Conservation (phyloP, 2,888 invertebrate genomes). For the Carabus problematicus region DNA sequence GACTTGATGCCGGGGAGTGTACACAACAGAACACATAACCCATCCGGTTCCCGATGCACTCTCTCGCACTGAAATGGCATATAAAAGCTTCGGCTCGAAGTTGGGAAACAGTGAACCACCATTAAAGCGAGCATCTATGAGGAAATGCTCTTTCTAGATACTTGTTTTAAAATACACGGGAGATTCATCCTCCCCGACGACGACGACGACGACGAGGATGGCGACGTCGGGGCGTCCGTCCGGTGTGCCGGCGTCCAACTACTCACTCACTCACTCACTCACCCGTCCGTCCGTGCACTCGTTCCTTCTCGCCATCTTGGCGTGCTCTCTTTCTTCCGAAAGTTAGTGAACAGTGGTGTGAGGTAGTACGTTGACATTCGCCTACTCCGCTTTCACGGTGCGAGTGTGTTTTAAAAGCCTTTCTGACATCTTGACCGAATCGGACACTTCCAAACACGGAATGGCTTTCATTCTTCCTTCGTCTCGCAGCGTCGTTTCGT, state of each 20-base stretch:
- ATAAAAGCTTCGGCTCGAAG: conserved; percentile 49
- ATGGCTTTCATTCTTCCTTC: conserved; percentile 58
- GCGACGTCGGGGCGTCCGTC: conserved; percentile 1
- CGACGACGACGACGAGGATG: conserved; percentile 17
- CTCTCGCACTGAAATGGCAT: conserved; percentile 43
- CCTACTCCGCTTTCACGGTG: conserved; percentile 41
- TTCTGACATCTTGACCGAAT: conserved; percentile 63
- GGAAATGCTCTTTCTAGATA: conserved; percentile 54
- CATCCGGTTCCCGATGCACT: background rate
- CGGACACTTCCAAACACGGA: conserved; percentile 61
- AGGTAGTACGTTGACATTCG: conserved; percentile 30
- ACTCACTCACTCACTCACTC: too few relatives aligned
- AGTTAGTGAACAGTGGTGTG: conserved; percentile 29
- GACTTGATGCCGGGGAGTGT: conserved; percentile 14
- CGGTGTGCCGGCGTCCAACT: conserved; percentile 4
- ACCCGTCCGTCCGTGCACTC: too few relatives aligned
- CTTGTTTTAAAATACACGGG: conserved; percentile 55
- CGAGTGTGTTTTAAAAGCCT: conserved; percentile 62
- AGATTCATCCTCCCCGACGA: conserved; percentile 46
- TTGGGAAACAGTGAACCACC: conserved; percentile 53
- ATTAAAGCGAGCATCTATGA: conserved; percentile 53
- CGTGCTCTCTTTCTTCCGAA: conserved; percentile 20
- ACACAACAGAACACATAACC: conserved; percentile 2
- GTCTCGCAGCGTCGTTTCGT: conserved; percentile 14
- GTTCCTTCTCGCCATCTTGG: too few relatives aligned